Percentiles rank a stretch among this genome's conserved stretches.
Conservation (phyloP, 2,888 invertebrate genomes). For the Limnephilus marmoratus region DNA sequence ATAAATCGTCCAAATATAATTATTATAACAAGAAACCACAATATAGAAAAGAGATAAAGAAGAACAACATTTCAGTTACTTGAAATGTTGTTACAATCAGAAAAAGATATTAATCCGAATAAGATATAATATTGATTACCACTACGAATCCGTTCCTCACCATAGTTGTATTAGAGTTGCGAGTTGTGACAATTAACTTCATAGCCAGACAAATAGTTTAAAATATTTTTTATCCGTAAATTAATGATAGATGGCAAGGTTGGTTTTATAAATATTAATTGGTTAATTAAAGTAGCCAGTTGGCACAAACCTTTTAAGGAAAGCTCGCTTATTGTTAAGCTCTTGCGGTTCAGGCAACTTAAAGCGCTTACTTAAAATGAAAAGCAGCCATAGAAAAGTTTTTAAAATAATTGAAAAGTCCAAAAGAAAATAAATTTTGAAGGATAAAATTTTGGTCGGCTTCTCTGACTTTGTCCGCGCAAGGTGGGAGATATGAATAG, state of each 20-base stretch:
- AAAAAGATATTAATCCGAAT: too few relatives aligned
- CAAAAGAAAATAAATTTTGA: constrained; percentile 46
- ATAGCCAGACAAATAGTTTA: not conserved
- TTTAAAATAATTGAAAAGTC: constrained; percentile 42
- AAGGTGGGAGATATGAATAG: constrained; percentile 58
- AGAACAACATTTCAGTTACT: too few relatives aligned
- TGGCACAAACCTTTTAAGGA: not conserved
- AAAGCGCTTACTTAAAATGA: constrained; percentile 9
- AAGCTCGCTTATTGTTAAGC: constrained; percentile 22
- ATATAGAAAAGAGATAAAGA: too few relatives aligned
- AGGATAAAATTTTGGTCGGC: constrained; percentile 32
- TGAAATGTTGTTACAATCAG: too few relatives aligned
- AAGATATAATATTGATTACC: too few relatives aligned
- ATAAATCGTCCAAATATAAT: too few relatives aligned
- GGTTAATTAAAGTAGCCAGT: not conserved
- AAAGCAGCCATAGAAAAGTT: constrained; percentile 31
- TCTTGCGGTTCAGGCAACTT: not conserved
- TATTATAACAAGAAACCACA: too few relatives aligned
- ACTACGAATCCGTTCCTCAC: not conserved
- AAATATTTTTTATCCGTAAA: not conserved
- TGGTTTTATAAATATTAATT: not conserved
- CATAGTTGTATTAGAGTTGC: not conserved
- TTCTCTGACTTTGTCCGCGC: not conserved
- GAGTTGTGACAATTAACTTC: not conserved
- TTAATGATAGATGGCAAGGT: not conserved